These are phyloP conservation scores for Graphium colonna DNA, from an alignment of 2,888 invertebrate genomes.

Conservation along the genomic window DNA sequence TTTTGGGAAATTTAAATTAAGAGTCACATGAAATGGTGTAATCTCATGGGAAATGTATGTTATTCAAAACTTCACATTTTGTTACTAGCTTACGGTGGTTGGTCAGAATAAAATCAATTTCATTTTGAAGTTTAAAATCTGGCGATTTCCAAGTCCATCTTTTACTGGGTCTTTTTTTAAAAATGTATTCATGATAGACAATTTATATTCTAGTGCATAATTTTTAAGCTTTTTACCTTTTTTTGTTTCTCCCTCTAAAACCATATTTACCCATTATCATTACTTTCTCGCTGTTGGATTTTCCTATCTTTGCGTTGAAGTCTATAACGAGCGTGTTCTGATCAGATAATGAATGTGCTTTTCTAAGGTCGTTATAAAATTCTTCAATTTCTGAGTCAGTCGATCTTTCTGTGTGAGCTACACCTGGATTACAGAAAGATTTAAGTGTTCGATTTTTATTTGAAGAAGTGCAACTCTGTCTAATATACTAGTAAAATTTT, in stretches of 20 bases:
- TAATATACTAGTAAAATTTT: neutral
- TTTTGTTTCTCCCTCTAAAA: neutral
- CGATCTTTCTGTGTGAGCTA: neutral
- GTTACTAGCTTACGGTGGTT: neutral
- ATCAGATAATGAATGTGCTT: neutral
- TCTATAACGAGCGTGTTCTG: neutral
- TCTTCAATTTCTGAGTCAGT: neutral
- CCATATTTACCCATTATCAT: neutral
- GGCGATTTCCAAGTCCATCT: neutral
- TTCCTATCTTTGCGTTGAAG: neutral
- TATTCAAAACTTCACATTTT: neutral
- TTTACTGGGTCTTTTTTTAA: neutral
- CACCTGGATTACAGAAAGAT: neutral
- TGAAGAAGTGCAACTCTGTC: neutral
- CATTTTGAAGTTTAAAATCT: neutral
- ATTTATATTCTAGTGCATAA: neutral
- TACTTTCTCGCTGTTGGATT: neutral
- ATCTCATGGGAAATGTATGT: neutral
- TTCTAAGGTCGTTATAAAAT: neutral
- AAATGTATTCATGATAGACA: neutral
- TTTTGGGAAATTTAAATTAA: neutral
- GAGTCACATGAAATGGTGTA: neutral
- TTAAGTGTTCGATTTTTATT: neutral
- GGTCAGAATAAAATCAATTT: constrained; percentile 2
- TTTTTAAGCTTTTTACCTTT: neutral